Evolutionary conservation across 1,140 invertebrate genomes (phyloP).

Genomic region (Hylaeus volcanicus): DNA sequence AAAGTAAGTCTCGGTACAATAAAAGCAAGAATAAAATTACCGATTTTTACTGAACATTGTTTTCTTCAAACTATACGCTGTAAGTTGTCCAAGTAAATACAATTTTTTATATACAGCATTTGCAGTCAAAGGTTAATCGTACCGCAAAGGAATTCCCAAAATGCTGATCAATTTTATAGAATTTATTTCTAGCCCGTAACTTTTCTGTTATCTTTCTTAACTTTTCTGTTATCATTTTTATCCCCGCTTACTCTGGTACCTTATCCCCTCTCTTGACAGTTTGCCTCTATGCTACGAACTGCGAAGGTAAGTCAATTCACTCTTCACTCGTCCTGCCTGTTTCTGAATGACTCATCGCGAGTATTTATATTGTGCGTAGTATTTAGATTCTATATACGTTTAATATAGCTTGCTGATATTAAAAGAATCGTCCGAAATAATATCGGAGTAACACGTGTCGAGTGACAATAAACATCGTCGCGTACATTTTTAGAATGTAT

Average conservation of each 20-base stretch:
- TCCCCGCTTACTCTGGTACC: not conserved
- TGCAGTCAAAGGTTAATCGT: no score
- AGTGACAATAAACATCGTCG: no score
- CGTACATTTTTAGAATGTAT: no score
- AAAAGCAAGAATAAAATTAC: no score
- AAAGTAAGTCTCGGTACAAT: no score
- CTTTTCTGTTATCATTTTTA: not conserved
- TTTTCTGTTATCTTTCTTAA: not conserved
- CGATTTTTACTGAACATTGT: no score
- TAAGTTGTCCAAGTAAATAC: no score
- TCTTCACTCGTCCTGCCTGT: not conserved
- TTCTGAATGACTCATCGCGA: not conserved
- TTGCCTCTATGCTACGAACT: not conserved
- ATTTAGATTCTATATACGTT: not conserved
- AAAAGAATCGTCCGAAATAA: not conserved
- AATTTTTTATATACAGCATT: no score
- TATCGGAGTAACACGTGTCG: no score
- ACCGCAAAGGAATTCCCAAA: not conserved
- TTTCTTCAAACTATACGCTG: no score
- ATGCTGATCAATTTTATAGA: not conserved
- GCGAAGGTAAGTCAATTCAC: not conserved
- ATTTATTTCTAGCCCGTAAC: not conserved
- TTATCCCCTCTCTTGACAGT: not conserved
- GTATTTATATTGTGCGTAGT: slow-evolving; percentile 1
- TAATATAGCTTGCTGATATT: not conserved